Conservation (phyloP, 1,140 invertebrate species). For the Paraescarpia echinospica region DNA sequence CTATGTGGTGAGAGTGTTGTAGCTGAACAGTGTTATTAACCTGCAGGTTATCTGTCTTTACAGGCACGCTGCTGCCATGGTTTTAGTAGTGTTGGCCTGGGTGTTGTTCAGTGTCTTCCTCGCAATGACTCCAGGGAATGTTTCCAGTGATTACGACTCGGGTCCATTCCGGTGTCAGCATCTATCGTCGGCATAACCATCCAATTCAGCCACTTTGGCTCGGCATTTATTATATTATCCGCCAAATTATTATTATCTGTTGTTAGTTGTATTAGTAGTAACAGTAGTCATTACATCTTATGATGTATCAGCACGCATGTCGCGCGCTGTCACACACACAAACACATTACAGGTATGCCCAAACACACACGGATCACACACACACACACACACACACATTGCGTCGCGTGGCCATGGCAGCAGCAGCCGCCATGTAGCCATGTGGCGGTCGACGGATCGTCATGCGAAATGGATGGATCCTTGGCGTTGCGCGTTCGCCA, state of each 20-base stretch:
- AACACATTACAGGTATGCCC: no score
- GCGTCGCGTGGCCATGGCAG: no score
- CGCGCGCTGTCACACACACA: no score
- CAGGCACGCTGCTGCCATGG: background rate
- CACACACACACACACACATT: constrained; percentile 14
- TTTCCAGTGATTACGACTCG: background rate
- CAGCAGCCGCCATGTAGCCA: no score
- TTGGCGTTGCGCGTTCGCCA: no score
- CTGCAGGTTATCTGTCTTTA: background rate
- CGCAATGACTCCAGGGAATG: background rate
- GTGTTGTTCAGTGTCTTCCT: background rate
- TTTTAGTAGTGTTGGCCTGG: background rate
- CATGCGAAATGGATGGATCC: no score
- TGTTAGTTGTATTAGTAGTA: background rate
- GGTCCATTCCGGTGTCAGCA: background rate
- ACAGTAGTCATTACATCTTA: no score
- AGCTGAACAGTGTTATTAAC: no score
- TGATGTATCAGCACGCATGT: no score
- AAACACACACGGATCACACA: background rate
- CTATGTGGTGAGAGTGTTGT: background rate
- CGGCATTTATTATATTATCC: background rate
- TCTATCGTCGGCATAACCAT: background rate
- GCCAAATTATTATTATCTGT: no score
- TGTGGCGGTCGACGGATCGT: no score
- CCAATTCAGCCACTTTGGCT: no score